A percentile compares a stretch with the other conserved stretches of the same genome.
phyloP scores from a whole-genome alignment of 2,888 invertebrate genomes.

The Agriopis leucophaearia region DNA sequence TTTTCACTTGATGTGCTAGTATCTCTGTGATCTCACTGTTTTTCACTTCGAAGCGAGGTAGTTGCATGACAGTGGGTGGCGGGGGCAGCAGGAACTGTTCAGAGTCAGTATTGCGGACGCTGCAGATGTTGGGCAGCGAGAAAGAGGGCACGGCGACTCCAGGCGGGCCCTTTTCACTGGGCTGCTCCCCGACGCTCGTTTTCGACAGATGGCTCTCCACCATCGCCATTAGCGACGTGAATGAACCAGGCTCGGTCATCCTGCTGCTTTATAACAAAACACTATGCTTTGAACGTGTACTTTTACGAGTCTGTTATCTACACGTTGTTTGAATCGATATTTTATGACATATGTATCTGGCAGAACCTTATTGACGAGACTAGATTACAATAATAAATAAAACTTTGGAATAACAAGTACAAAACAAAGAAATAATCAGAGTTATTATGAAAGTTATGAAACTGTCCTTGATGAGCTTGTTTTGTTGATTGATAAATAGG shows the following conservation, averaged over 20 bases:
- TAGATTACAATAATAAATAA: neutral
- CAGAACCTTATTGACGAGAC: neutral
- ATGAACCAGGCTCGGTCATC: slow-evolving; percentile 72
- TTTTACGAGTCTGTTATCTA: neutral
- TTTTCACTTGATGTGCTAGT: slow-evolving; percentile 70
- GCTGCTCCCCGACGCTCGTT: slow-evolving; percentile 57
- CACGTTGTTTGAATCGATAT: neutral
- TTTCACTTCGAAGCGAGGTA: slow-evolving; percentile 60
- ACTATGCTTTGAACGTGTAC: neutral
- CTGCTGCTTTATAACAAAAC: slow-evolving; percentile 34
- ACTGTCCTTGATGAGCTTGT: neutral
- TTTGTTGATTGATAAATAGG: neutral
- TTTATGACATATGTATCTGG: neutral
- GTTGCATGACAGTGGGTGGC: slow-evolving; percentile 58
- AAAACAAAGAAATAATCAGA: neutral
- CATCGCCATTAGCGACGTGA: slow-evolving; percentile 71
- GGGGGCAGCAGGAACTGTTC: slow-evolving; percentile 46
- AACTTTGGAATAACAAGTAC: neutral
- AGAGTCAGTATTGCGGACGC: slow-evolving; percentile 20
- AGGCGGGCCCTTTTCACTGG: slow-evolving; percentile 42
- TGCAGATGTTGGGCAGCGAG: slow-evolving; percentile 43
- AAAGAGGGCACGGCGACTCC: slow-evolving; percentile 35
- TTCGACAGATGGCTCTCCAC: slow-evolving; percentile 77
- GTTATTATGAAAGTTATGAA: neutral
- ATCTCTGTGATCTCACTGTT: slow-evolving; percentile 63